These are phyloP conservation scores for Chloroclystis v-ata DNA, from an alignment of 2,888 invertebrate species.

Conservation along the genomic window DNA sequence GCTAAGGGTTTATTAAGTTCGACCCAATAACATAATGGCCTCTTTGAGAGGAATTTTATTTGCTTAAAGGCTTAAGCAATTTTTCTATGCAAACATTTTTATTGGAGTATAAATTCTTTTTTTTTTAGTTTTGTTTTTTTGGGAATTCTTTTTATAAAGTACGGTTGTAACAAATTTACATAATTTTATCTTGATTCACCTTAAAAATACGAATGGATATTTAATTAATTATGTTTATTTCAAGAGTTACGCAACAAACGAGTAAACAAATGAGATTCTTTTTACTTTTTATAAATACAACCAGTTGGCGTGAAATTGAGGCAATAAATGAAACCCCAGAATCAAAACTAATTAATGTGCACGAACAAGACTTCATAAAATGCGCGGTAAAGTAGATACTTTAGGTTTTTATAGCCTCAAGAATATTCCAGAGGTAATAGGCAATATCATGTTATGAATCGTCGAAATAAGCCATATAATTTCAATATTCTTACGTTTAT, in stretches of 20 bases:
- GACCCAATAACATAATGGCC: not conserved
- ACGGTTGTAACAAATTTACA: too few species aligned
- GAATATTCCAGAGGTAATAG: constrained; percentile 35
- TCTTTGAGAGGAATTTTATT: not conserved
- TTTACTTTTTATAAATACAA: not conserved
- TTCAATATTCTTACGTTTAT: constrained; percentile 48
- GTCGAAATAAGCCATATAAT: constrained; percentile 39
- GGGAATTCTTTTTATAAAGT: too few species aligned
- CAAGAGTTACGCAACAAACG: too few species aligned
- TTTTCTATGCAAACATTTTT: too few species aligned
- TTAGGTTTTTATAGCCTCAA: constrained; percentile 48
- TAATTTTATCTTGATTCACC: too few species aligned
- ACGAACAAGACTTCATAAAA: constrained; percentile 50
- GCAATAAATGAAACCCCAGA: constrained; percentile 34
- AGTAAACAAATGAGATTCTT: too few species aligned
- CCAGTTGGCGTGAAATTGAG: not conserved
- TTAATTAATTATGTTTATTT: too few species aligned
- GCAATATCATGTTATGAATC: constrained; percentile 45
- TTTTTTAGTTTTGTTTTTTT: too few species aligned
- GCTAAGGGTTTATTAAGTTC: constrained; percentile 1
- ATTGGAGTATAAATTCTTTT: too few species aligned
- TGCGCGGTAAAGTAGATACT: constrained; percentile 53
- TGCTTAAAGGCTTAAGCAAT: not conserved
- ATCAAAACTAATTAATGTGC: constrained; percentile 47
- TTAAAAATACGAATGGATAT: too few species aligned